A percentile compares a stretch with the other conserved stretches of the same genome.
Evolutionary conservation across 2,888 invertebrate species (phyloP).

Genomic region (Tetramorium bicarinatum): DNA sequence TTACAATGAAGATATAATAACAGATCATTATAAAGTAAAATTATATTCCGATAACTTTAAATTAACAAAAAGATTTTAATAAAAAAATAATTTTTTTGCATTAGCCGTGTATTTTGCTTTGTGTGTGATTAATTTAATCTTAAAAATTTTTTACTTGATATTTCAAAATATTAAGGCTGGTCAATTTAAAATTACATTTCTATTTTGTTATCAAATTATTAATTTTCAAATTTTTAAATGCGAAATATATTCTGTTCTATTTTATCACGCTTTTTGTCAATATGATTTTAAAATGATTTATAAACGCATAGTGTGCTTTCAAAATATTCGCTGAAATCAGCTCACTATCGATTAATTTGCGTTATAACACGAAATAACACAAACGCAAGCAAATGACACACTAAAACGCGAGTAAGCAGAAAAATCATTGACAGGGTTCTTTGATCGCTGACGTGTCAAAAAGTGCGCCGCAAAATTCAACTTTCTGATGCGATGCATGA

Average conservation of each 20-base stretch:
- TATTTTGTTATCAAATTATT: not conserved
- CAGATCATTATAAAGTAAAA: too few species aligned
- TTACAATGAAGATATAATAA: not conserved
- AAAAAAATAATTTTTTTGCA: not conserved
- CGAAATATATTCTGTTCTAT: not conserved
- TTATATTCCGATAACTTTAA: not conserved
- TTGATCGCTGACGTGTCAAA: constrained; percentile 73
- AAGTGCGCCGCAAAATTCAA: constrained; percentile 62
- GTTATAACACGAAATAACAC: constrained; percentile 36
- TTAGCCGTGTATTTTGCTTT: not conserved
- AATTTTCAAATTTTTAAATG: not conserved
- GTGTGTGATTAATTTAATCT: not conserved
- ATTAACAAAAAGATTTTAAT: not conserved
- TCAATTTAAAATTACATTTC: not conserved
- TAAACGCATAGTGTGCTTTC: not conserved
- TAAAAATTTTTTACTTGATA: not conserved
- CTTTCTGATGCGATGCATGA: constrained; percentile 63
- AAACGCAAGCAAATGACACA: constrained; percentile 43
- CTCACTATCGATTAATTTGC: not conserved
- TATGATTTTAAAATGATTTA: not conserved
- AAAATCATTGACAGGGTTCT: constrained; percentile 62
- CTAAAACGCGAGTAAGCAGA: constrained; percentile 6
- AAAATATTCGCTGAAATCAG: not conserved
- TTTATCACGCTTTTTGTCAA: not conserved
- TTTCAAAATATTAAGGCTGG: not conserved